These are phyloP conservation scores for Bungarus multicinctus DNA, from an alignment of 2,113 vertebrate genomes.

Conservation along the genomic window DNA sequence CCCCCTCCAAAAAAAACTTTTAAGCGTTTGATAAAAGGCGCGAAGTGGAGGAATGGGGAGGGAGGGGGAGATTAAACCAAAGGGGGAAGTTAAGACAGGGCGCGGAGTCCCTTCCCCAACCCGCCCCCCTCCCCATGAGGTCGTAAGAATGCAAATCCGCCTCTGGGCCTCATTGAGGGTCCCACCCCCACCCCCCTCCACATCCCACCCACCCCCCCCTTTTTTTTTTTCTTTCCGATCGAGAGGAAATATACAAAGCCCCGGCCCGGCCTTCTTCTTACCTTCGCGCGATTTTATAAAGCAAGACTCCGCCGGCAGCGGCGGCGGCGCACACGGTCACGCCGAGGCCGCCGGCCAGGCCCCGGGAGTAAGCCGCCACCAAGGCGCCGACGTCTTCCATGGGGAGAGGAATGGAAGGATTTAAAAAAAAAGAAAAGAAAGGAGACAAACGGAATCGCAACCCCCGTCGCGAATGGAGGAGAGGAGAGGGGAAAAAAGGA, in stretches of 20 bases:
- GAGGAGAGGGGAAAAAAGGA: not conserved
- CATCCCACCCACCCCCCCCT: too few species aligned
- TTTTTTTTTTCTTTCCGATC: not conserved
- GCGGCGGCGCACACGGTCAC: slow-evolving; percentile 76
- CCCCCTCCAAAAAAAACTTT: not conserved
- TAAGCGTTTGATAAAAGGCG: not conserved
- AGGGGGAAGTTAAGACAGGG: not conserved
- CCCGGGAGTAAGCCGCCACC: slow-evolving; percentile 65
- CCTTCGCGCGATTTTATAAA: slow-evolving; percentile 84
- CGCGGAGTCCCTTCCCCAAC: not conserved
- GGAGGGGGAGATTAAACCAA: not conserved
- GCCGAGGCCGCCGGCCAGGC: slow-evolving; percentile 80
- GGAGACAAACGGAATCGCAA: not conserved
- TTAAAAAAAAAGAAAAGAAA: not conserved
- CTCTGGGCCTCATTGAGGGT: too few species aligned
- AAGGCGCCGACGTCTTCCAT: slow-evolving; percentile 80
- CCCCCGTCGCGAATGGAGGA: not conserved
- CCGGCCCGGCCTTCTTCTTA: slow-evolving; percentile 46
- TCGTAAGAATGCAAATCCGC: too few species aligned
- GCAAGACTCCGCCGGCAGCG: slow-evolving; percentile 76
- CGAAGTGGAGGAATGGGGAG: not conserved
- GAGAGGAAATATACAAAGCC: too few species aligned
- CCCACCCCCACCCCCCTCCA: not conserved
- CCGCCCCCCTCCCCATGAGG: too few species aligned
- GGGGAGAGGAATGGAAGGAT: not conserved